These are phyloP conservation scores for Rhogogaster chlorosoma DNA, from an alignment of 2,888 invertebrate species.

Conservation along the genomic window DNA sequence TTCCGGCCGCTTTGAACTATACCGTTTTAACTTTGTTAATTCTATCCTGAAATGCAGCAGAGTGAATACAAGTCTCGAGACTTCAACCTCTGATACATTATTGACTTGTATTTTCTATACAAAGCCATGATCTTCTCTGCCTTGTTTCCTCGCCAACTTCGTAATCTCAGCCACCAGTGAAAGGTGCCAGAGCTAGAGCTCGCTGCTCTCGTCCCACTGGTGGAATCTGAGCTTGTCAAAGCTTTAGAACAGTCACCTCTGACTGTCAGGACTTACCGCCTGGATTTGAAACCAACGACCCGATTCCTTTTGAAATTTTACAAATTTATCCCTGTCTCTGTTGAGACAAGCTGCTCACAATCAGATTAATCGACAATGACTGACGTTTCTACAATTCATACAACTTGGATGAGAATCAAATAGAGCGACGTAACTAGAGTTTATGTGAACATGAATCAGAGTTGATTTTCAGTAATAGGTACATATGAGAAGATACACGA, in stretches of 20 bases:
- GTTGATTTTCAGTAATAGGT: no score
- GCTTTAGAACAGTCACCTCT: constrained; percentile 36
- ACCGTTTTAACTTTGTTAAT: background rate
- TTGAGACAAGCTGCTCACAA: background rate
- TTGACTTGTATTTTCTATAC: constrained; percentile 12
- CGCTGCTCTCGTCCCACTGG: background rate
- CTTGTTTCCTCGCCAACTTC: constrained; percentile 26
- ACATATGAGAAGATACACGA: background rate
- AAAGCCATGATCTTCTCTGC: constrained; percentile 32
- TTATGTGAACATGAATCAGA: background rate
- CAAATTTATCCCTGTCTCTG: background rate
- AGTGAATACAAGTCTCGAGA: background rate
- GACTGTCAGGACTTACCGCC: constrained; percentile 4
- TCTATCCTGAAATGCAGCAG: background rate
- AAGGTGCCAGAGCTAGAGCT: constrained; percentile 27
- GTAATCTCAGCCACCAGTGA: constrained; percentile 42
- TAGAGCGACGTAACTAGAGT: background rate
- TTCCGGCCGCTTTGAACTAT: background rate
- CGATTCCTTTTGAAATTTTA: constrained; percentile 6
- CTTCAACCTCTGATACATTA: constrained; percentile 33
- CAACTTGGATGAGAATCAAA: background rate
- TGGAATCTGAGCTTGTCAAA: constrained; percentile 35
- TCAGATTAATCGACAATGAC: background rate
- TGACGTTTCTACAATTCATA: background rate
- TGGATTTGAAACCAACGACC: background rate